Evolutionary conservation across 2,797 vertebrate genomes (phyloP).

Genomic region (Notolepis coatsorum): DNA sequence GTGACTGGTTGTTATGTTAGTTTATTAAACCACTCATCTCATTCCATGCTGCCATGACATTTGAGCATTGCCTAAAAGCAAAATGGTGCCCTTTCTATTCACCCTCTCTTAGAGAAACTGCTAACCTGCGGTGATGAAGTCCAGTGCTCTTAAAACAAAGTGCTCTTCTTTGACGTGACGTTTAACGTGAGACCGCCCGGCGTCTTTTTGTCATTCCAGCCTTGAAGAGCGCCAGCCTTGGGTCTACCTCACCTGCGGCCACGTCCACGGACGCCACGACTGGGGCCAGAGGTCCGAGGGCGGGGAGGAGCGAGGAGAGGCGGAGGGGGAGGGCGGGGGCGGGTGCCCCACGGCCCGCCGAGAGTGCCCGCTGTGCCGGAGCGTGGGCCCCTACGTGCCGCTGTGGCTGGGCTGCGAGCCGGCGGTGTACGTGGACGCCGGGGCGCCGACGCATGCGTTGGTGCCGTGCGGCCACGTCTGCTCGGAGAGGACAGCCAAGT

Average conservation of each 20-base stretch:
- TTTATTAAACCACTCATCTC: no score
- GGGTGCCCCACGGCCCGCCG: conserved; percentile 79
- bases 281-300: conserved; percentile 93
- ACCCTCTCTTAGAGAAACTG: no score
- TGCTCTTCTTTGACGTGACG: no score
- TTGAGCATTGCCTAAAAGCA: no score
- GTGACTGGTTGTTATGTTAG: no score
- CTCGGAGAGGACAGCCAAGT: conserved; percentile 94
- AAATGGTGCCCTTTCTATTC: no score
- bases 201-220: conserved; percentile 86
- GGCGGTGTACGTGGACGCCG: conserved; percentile 92
- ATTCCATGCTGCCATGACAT: no score
- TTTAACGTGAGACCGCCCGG: conserved; percentile 81
- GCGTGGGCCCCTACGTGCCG: conserved; percentile 93
- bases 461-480: conserved; percentile 96
- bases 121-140: no score
- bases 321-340: conserved; percentile 44
- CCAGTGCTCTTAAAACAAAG: no score
- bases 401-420: conserved; percentile 95
- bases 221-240: conserved; percentile 97
- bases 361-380: conserved; percentile 95
- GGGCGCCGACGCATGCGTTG: conserved; percentile 91
- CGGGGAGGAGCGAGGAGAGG: conserved; percentile 53
- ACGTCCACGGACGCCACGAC: conserved; percentile 94
- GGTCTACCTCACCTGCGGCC: conserved; percentile 94